A percentile compares a stretch with the other conserved stretches of the same genome.
Evolutionary conservation across 2,113 vertebrate genomes (phyloP).

Genomic region (Vimba vimba): DNA sequence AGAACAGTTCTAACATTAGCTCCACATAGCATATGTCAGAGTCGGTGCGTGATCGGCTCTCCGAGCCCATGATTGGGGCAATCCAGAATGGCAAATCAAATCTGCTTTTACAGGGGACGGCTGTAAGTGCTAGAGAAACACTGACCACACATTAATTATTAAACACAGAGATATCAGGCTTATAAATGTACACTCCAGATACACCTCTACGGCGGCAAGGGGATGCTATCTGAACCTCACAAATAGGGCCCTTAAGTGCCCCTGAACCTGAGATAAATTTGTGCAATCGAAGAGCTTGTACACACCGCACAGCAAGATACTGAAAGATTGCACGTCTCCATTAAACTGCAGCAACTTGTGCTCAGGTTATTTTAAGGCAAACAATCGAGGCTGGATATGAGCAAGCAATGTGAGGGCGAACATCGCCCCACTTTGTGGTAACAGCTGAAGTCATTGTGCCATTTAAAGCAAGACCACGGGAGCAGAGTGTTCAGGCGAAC

Average conservation of each 20-base stretch:
- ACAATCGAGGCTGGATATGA: conserved; percentile 7
- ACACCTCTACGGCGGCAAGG: conserved; percentile 2
- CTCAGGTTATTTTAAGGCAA: conserved; percentile 34
- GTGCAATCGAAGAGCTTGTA: conserved; percentile 28
- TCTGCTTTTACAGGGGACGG: conserved; percentile 35
- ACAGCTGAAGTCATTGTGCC: conserved; percentile 38
- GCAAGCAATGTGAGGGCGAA: conserved; percentile 12
- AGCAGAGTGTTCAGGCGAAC: conserved; percentile 36
- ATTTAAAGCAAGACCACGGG: conserved; percentile 29
- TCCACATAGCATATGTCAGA: conserved; percentile 48
- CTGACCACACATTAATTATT: conserved; percentile 62
- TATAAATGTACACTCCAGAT: conserved; percentile 38
- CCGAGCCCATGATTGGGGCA: conserved; percentile 38
- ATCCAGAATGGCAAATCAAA: conserved; percentile 60
- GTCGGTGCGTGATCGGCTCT: conserved; percentile 37
- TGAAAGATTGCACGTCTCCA: conserved; percentile 25
- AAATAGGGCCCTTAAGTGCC: conserved; percentile 34
- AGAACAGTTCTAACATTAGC: conserved; percentile 36
- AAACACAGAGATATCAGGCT: conserved; percentile 24
- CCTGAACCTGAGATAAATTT: conserved; percentile 38
- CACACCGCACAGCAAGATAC: conserved; percentile 20
- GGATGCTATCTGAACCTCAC: conserved; percentile 48
- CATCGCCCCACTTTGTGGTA: neutral
- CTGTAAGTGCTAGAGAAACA: conserved; percentile 57
- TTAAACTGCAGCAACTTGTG: conserved; percentile 34